A percentile compares a stretch with the other conserved stretches of the same genome.
phyloP scores from a whole-genome alignment of 2,113 vertebrate species.

The Antigone vipio region DNA sequence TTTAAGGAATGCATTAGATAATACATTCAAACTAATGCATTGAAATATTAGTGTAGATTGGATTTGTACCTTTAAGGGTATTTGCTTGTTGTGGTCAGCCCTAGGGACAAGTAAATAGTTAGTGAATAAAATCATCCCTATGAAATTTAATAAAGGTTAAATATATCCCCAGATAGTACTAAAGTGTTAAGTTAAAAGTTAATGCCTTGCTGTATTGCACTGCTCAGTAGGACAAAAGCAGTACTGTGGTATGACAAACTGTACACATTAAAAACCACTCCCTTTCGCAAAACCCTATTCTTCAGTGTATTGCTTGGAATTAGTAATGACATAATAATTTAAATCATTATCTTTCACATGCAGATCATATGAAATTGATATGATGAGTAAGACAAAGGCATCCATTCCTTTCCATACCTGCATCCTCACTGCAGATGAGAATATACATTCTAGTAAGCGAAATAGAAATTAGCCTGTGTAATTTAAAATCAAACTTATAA shows the following conservation, averaged over 20 bases:
- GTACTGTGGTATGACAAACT: background rate
- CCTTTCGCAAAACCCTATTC: background rate
- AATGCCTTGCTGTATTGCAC: background rate
- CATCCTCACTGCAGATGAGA: background rate
- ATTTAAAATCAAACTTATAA: background rate
- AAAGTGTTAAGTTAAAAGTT: conserved; percentile 27
- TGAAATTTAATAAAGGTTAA: conserved; percentile 43
- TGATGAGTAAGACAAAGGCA: background rate
- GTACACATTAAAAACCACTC: background rate
- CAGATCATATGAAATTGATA: background rate
- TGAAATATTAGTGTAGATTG: background rate
- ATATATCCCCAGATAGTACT: background rate
- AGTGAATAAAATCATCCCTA: background rate
- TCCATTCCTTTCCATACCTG: background rate
- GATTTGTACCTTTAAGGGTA: background rate
- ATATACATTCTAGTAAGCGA: background rate
- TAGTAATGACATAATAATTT: background rate
- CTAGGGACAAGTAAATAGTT: background rate
- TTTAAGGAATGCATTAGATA: background rate
- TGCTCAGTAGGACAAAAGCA: background rate
- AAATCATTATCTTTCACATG: background rate
- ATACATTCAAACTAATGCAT: background rate
- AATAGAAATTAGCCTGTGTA: background rate
- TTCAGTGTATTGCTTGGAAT: background rate
- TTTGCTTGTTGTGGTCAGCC: background rate